These are phyloP conservation scores for Chloroceryle amazona DNA, from an alignment of 2,797 vertebrate genomes.

Conservation along the genomic window DNA sequence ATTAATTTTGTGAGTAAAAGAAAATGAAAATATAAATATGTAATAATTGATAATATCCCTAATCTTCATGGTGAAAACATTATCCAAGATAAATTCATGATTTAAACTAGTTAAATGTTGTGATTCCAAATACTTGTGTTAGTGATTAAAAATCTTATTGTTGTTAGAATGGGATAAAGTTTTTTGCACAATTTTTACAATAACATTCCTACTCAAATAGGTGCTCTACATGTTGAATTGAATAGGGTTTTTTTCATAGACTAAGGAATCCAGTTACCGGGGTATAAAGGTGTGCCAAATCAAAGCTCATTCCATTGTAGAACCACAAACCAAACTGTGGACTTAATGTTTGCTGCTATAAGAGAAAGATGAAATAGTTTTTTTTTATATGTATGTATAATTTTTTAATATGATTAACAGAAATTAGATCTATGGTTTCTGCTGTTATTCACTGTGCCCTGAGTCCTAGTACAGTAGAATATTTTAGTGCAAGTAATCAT, in stretches of 20 bases:
- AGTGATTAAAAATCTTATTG: not conserved
- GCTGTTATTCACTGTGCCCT: not conserved
- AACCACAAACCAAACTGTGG: not conserved
- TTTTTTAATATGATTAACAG: not conserved
- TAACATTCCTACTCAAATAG: not conserved
- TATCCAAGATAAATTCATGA: not conserved
- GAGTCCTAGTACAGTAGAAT: not conserved
- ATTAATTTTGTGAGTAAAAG: not conserved
- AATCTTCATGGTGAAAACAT: not conserved
- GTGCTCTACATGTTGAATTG: not conserved
- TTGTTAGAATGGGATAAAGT: not conserved
- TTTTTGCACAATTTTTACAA: not conserved
- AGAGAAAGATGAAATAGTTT: not conserved
- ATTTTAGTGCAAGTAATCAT: not conserved
- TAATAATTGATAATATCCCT: not conserved
- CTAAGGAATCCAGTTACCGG: not conserved
- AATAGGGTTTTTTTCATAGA: not conserved
- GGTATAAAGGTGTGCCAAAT: not conserved
- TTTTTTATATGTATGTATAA: not conserved
- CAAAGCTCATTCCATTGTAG: not conserved
- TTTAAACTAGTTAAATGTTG: not conserved
- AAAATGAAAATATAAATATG: not conserved
- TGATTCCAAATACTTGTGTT: not conserved
- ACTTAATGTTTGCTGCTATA: not conserved
- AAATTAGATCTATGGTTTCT: not conserved